Evolutionary conservation across 1,140 invertebrate species (phyloP), one percentile per base, ranked within the genome.

Genomic region (Sinella curviseta): DNA sequence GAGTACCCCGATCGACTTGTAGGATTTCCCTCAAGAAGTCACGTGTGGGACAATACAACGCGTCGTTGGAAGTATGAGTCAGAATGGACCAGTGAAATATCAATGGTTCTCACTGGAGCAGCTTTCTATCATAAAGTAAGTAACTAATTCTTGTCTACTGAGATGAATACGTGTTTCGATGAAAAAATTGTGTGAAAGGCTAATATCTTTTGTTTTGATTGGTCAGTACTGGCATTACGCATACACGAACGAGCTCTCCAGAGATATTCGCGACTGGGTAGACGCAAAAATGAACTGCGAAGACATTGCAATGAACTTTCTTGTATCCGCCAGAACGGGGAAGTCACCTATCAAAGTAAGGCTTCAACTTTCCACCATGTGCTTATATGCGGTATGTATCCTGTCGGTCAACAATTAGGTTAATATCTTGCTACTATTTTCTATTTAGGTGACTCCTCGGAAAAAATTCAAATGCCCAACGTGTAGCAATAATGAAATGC

Each of bases 401-500:
- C n/a, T n/a, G n/a, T n/a, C n/a, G n/a, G n/a, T n/a, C n/a, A 74
- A 39, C 24, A 54, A 14, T 75, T 26, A 75, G 35, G 24, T 75
- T 35, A 12, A 39, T 75, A n/a, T n/a, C n/a, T n/a, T n/a, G n/a
- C n/a, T 16, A 33, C 57, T 35, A n/a, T 31, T n/a, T n/a, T n/a
- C n/a, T n/a, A n/a, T 75, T 75, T 48, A 94, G 93, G 94, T 98
- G n/a, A 93, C 95, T 0, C 96, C 96, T 0, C 90, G 96, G n/a
- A 98, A 98, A 85, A 99, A 99, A 86, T 99, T 99, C 88, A 97
- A 97, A 87, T 98, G 97, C 87, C 96, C 96, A 0, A 94, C 97
- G 86, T 98, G 96, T 87, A 93, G 91, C 0, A 97, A 96, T 85
- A 96, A 92, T 0, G 95, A 97, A 88, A 97, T 97, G 94, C 85